Evolutionary conservation across 2,888 invertebrate genomes (phyloP).

Genomic region (Pollenia angustigena): DNA sequence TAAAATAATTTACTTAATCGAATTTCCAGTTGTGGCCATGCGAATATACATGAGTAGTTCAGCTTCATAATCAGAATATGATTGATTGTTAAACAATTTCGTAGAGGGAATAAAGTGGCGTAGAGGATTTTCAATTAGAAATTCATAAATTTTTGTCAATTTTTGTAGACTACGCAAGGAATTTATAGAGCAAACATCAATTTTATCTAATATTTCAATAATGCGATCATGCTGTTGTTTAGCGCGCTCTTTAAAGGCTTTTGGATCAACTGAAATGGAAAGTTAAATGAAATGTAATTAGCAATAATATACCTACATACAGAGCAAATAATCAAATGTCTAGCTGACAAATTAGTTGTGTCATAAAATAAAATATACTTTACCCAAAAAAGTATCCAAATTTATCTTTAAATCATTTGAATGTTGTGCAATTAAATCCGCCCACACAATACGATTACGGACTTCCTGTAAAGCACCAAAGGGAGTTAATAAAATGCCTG

Average conservation of each 20-base stretch:
- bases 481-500: slow-evolving; percentile 82
- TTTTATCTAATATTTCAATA: slow-evolving; percentile 80
- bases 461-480: slow-evolving; percentile 82
- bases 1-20: slow-evolving; percentile 75
- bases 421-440: slow-evolving; percentile 80
- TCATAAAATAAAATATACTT: slow-evolving; percentile 35
- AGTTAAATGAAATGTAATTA: slow-evolving; percentile 45
- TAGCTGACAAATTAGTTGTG: slow-evolving; percentile 59
- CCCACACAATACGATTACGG: slow-evolving; percentile 81
- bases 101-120: slow-evolving; percentile 80
- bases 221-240: slow-evolving; percentile 81
- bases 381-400: slow-evolving; percentile 81
- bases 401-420: slow-evolving; percentile 81
- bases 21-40: slow-evolving; percentile 79
- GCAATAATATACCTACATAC: slow-evolving; percentile 2
- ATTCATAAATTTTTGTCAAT: slow-evolving; percentile 79
- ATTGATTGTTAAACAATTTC: slow-evolving; percentile 80
- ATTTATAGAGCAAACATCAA: slow-evolving; percentile 78
- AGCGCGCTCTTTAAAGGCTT: slow-evolving; percentile 77
- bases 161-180: slow-evolving; percentile 78
- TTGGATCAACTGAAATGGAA: slow-evolving; percentile 79
- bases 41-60: slow-evolving; percentile 84
- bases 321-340: slow-evolving; percentile 35
- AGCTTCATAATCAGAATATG: slow-evolving; percentile 81
- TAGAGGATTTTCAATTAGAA: slow-evolving; percentile 81